Evolutionary conservation across 2,888 invertebrate genomes (phyloP), one percentile per base, ranked within the genome.

Genomic region (Entomobrya proxima): DNA sequence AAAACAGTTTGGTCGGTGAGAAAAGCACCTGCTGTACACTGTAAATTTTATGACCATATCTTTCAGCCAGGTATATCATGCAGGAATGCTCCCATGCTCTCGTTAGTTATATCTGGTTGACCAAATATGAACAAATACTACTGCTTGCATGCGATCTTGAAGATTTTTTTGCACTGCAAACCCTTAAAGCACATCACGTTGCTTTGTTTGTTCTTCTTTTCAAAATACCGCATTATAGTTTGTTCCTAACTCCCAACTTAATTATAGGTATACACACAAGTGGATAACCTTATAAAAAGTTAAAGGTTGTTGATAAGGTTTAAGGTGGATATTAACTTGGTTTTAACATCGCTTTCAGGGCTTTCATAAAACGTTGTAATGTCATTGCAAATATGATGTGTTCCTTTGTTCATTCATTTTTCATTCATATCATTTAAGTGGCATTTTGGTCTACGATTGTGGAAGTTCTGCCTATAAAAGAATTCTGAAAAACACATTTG

Each of bases 141-240:
- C n/a, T n/a, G n/a, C n/a, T n/a, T 6, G 18, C 78, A 67, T 79
- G 69, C 67, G 79, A 67, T 79, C 79, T 79, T 79, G 79, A 79
- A 32, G 40, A 67, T 44, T 47, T 67, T 47, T 18, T 78, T 79
- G 24, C 52, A 32, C 30, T 44, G 77, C 64, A 64, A 61, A 52
- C 64, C 37, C 21, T 24, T 69, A 50, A 69, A 79, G 79, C 67
- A 67, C 79, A 79, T 52, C 24, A 15, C 35, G 76, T 52, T 35
- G 15, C 13, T 64, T 40, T 24, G 3, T 6, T 67, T 67, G 37
- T 74, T 74, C 47, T 77, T 64, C 32, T 78, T 64, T 50, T 74
- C 21, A 27, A 44, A 61, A 76, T 2, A 44, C 11, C 72, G n/a
- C 40, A 77, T 58, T 64, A 44, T 18, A 78, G 30, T 64, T 78